Evolutionary conservation across 2,888 invertebrate genomes (phyloP).

Genomic region (Lithophane ornitopus): DNA sequence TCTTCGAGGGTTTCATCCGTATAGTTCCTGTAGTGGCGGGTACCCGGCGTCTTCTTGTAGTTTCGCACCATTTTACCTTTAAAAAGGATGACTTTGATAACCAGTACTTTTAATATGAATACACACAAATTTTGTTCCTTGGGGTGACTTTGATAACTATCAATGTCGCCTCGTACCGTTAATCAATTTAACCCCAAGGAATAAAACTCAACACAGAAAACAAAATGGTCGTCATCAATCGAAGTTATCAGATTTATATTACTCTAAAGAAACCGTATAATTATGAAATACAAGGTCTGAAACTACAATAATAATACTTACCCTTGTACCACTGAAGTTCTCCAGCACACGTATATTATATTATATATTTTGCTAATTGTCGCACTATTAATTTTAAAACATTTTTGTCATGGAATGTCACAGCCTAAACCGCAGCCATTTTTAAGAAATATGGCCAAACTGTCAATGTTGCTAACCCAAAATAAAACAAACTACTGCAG

Average conservation of each 20-base stretch:
- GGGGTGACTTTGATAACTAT: constrained; percentile 44
- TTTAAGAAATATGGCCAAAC: constrained; percentile 31
- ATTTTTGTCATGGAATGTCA: constrained; percentile 27
- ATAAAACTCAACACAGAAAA: constrained; percentile 33
- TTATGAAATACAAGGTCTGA: constrained; percentile 23
- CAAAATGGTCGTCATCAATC: constrained; percentile 35
- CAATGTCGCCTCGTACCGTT: constrained; percentile 45
- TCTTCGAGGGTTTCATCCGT: constrained; percentile 19
- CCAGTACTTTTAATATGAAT: constrained; percentile 14
- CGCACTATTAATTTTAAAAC: constrained; percentile 10
- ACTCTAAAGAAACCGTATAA: constrained; percentile 29
- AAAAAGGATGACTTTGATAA: constrained; percentile 21
- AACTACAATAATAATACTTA: constrained; percentile 39
- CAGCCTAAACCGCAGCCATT: constrained; percentile 7
- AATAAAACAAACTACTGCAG: constrained; percentile 23
- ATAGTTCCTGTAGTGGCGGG: constrained; percentile 15
- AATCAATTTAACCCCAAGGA: constrained; percentile 42
- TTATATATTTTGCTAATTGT: constrained; percentile 13
- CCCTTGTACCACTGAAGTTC: constrained; percentile 35
- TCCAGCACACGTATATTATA: constrained; percentile 20
- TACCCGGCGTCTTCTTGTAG: constrained; percentile 20
- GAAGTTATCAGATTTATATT: constrained; percentile 27
- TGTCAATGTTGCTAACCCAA: constrained; percentile 34
- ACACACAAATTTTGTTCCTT: constrained; percentile 14
- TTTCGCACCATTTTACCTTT: constrained; percentile 24